phyloP scores from a whole-genome alignment of 1,140 invertebrate genomes.

The Drosophila lacertosa region DNA sequence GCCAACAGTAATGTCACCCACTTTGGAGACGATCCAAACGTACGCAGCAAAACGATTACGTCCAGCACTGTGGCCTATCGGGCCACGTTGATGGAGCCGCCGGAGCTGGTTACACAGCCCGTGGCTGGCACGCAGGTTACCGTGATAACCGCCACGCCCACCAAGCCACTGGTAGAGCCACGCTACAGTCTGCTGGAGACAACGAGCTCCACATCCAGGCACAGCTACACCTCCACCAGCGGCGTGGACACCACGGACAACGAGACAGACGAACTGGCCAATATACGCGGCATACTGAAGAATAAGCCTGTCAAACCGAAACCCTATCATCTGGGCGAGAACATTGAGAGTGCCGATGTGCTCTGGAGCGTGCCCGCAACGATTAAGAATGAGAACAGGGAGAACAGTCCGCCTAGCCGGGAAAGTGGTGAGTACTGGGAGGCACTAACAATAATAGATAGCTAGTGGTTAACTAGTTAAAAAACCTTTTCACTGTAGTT shows the following conservation, averaged over 20 bases:
- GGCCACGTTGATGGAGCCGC: constrained; percentile 71
- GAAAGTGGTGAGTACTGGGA: constrained; percentile 46
- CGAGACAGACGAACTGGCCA: constrained; percentile 85
- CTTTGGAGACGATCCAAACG: constrained; percentile 67
- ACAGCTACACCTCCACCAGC: constrained; percentile 74
- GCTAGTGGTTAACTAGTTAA: too few species aligned
- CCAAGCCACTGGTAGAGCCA: constrained; percentile 48
- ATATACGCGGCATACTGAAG: constrained; percentile 88
- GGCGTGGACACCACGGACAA: constrained; percentile 84
- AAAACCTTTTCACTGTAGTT: too few species aligned
- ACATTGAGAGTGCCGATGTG: constrained; percentile 84
- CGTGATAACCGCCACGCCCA: constrained; percentile 53
- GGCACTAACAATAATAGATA: too few species aligned
- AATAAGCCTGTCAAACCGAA: constrained; percentile 89
- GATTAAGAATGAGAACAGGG: constrained; percentile 48
- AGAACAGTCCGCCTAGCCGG: constrained; percentile 43
- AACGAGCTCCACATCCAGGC: constrained; percentile 51
- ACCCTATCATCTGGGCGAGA: constrained; percentile 88
- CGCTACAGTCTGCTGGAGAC: constrained; percentile 57
- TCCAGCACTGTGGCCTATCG: constrained; percentile 71
- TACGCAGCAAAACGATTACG: constrained; percentile 34
- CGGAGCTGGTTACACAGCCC: constrained; percentile 57
- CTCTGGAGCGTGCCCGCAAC: constrained; percentile 84
- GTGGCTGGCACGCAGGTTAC: constrained; percentile 59
- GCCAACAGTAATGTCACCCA: constrained; percentile 55